Conservation (phyloP, 2,888 invertebrate genomes). For the Epirrhoe alternata region DNA sequence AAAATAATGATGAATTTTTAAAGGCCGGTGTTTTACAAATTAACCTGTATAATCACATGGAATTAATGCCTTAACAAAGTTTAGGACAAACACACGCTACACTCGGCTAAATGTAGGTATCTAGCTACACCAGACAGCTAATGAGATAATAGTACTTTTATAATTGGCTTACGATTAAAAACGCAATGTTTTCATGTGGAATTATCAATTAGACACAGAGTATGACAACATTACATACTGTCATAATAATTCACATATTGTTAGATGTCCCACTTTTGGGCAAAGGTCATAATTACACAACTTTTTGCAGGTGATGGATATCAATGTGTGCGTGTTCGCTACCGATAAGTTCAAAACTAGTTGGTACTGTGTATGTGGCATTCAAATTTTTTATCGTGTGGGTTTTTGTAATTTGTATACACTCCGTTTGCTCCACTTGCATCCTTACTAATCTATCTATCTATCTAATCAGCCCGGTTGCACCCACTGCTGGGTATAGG, state of each 20-base stretch:
- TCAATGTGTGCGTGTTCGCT: constrained; percentile 73
- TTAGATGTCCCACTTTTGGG: neutral
- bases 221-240: neutral
- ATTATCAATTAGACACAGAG: neutral
- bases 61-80: no score
- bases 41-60: no score
- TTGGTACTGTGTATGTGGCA: constrained; percentile 77
- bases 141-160: neutral
- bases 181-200: neutral
- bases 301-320: constrained; percentile 70
- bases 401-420: constrained; percentile 6
- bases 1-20: no score
- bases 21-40: no score
- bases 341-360: constrained; percentile 62
- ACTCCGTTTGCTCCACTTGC: neutral
- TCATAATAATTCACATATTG: neutral
- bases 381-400: constrained; percentile 6
- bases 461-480: no score
- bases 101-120: neutral
- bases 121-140: neutral
- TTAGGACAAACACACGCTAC: no score
- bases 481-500: no score
- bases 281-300: constrained; percentile 34
- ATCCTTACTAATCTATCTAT: no score
- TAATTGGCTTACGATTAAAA: neutral